phyloP scores from a whole-genome alignment of 2,888 invertebrate genomes.

The Ormyrus pomaceus region DNA sequence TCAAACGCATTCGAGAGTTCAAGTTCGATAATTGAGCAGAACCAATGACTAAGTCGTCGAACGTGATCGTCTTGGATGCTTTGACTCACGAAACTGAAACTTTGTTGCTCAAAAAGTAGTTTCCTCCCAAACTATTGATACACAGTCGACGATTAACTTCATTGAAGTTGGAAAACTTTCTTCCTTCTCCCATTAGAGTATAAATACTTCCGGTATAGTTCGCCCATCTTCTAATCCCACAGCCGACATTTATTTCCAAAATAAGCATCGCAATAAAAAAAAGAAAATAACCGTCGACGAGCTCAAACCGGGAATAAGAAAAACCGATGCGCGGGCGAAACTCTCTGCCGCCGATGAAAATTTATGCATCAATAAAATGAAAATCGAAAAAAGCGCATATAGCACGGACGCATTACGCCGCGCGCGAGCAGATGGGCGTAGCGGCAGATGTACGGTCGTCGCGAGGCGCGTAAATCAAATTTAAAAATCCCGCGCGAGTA shows the following conservation, averaged over 20 bases:
- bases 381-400: background rate
- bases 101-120: slow-evolving; percentile 32
- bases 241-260: no score
- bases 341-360: slow-evolving; percentile 1
- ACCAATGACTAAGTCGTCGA: slow-evolving; percentile 16
- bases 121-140: slow-evolving; percentile 29
- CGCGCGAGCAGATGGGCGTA: background rate
- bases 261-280: no score
- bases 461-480: slow-evolving; percentile 74
- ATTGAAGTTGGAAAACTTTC: slow-evolving; percentile 19
- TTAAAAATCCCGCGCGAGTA: slow-evolving; percentile 69
- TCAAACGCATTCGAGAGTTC: slow-evolving; percentile 3
- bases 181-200: slow-evolving; percentile 17
- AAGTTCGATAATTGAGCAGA: slow-evolving; percentile 9
- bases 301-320: no score
- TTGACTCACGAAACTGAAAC: slow-evolving; percentile 30
- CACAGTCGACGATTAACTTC: slow-evolving; percentile 23
- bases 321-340: no score
- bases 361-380: slow-evolving; percentile 52
- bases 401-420: slow-evolving; percentile 17
- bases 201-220: background rate
- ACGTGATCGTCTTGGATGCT: slow-evolving; percentile 18
- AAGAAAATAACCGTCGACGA: background rate
- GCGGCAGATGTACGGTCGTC: slow-evolving; percentile 69
- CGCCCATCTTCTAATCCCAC: no score